Evolutionary conservation across 92 coral and sea anemone species (phyloP), one percentile per base, ranked within the genome.

Genomic region (Zoanthus solanderi): DNA sequence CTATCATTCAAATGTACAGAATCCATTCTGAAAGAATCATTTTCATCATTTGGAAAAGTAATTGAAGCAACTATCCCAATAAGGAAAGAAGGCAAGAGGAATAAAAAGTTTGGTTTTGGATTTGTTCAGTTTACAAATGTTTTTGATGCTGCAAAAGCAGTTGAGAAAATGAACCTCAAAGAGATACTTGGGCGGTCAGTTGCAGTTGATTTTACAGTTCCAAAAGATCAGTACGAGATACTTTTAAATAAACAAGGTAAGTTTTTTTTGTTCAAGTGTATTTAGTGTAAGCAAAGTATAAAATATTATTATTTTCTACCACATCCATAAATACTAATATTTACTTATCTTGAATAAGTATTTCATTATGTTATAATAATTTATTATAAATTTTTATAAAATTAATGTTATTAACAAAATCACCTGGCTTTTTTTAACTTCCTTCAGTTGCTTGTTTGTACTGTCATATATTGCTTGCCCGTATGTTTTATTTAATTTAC

Each of bases 151-250:
- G 99, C 97, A 18, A 97, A 95, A 58, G 98, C 99, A 42, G 66
- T 92, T 67, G 92, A 97, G 54, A 92, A 85, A 75, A 90, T 94
- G 91, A 97, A 97, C 90, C 74, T 83, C 76, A 95, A 95, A 78
- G 92, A 95, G 87, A 92, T 95, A 46, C 89, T 91, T 75, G 99
- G 99, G 1, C 37, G 99, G 28, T 93, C 98, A 53, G 90, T 97
- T 0, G 99, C 99, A 10, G 96, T 97, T 0, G 99, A 97, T 75
- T 97, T 96, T 96, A 94, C 99, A 14, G 87, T 97, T 7, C 86
- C 98, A 12, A 95, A 92, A 84, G 86, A 85, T 14, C 83, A 90
- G 81, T 96, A 84, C 67, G 91, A 92, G 79, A 68, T 76, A 16
- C 88, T 84, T 37, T 73, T 84, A 77, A 83, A 32, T 66, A 78